phyloP scores from a whole-genome alignment of 2,113 vertebrate genomes.

The Cololabis saira region DNA sequence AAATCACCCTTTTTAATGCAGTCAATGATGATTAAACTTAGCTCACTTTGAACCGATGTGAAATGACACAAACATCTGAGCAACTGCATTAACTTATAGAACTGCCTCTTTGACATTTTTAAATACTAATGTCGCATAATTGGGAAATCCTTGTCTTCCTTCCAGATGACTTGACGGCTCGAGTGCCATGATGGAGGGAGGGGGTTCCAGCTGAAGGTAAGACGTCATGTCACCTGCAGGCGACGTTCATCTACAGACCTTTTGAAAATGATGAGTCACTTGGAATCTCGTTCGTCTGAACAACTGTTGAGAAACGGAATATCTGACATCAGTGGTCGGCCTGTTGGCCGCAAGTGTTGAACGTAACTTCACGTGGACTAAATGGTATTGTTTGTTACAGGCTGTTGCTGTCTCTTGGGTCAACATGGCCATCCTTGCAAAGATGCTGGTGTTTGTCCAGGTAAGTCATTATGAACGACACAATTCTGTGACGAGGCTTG shows the following conservation, averaged over 20 bases:
- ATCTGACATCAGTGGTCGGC: constrained; percentile 59
- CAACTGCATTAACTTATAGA: constrained; percentile 25
- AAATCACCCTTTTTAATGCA: background rate
- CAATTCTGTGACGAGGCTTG: too few species aligned
- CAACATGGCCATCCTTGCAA: background rate
- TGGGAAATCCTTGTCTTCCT: too few species aligned
- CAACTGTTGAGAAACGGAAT: constrained; percentile 80
- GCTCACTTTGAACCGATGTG: constrained; percentile 86
- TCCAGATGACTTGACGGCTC: background rate
- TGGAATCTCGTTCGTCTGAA: constrained; percentile 94
- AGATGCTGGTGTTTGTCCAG: background rate
- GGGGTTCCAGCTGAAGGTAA: background rate
- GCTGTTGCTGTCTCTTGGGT: background rate
- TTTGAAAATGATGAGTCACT: constrained; percentile 73
- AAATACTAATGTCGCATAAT: too few species aligned
- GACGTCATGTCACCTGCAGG: background rate
- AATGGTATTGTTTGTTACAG: constrained; percentile 11
- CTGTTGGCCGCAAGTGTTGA: background rate
- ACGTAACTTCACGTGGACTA: background rate
- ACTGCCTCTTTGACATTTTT: background rate
- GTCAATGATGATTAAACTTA: constrained; percentile 83
- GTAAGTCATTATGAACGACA: too few species aligned
- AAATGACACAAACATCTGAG: constrained; percentile 83
- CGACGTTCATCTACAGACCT: background rate
- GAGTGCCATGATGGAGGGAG: fast-evolving